Evolutionary conservation across 1,140 invertebrate genomes (phyloP), one percentile per base, ranked within the genome.

Genomic region (Camponotus pennsylvanicus): DNA sequence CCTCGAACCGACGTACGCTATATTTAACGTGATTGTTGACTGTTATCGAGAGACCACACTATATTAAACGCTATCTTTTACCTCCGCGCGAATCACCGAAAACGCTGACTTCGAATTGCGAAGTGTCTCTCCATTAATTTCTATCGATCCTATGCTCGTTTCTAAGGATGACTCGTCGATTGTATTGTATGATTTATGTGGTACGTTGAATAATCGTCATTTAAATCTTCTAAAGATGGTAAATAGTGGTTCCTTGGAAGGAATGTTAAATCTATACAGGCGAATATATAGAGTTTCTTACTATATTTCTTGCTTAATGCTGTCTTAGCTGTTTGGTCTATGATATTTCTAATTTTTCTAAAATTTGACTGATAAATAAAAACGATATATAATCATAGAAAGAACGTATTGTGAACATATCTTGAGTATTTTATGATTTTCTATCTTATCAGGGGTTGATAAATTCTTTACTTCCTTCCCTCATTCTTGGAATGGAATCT

Each of bases 41-140:
- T 66, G 78, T 83, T 83, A 83, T 89, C 85, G 45, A 49, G 55
- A 83, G 55, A 83, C 63, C 66, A 70, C 73, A 49, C 73, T 89
- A 71, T 89, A 90, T 90, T 89, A 87, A 89, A 85, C 71, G 70
- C 66, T 77, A 89, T 90, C 79, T 87, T 67, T 90, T 84, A 84
- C 45, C 3, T 63, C 13, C 64, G 15, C n/a, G 5, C 40, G 55
- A 73, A 59, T 73, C 55, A 57, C 27, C 69, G 79, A 83, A 83
- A 83, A 83, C n/a, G 79, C 79, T 82, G 79, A 82, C 79, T 82
- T 82, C 40, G 69, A 61, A 73, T 59, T 59, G 40, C 61, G 69
- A 83, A 40, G 69, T 83, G 32, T 83, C 55, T 15, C 15, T 40
- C 40, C 79, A 75, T 83, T 83, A 83, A 83, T 83, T 75, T 83